A percentile compares a stretch with the other conserved stretches of the same genome.
Conservation (phyloP, 2,797 vertebrate genomes). For the Mergus octosetaceus region DNA sequence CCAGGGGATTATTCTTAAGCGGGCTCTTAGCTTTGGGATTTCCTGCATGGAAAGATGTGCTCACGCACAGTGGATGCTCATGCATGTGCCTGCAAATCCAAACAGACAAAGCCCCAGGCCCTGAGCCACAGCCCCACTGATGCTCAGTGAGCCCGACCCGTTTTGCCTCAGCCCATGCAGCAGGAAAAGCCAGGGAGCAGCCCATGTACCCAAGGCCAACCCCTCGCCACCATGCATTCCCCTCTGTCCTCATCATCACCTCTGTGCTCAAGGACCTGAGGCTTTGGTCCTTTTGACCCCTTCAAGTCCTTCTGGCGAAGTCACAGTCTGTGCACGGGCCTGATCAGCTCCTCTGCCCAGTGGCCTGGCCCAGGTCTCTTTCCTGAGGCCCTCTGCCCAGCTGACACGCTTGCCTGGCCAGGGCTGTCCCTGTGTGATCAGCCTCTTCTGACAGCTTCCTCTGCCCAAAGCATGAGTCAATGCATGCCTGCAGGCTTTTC, state of each 20-base stretch:
- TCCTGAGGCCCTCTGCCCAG: not conserved
- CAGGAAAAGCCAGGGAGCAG: not conserved
- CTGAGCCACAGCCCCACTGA: accelerated
- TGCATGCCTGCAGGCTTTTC: accelerated
- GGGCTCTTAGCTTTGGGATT: not conserved
- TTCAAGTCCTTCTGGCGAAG: not conserved
- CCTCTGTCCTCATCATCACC: not conserved
- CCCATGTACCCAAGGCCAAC: accelerated
- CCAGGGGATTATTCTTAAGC: not conserved
- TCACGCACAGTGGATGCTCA: not conserved
- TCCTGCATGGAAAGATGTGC: not conserved
- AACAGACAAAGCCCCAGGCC: not conserved
- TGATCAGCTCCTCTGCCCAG: not conserved
- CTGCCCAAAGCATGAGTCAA: accelerated
- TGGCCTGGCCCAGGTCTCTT: not conserved
- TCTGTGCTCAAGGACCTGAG: not conserved
- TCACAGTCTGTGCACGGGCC: not conserved
- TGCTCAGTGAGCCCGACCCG: accelerated
- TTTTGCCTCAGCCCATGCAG: not conserved
- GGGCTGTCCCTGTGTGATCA: not conserved
- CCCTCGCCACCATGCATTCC: not conserved
- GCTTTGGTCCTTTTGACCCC: not conserved
- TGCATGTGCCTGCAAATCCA: not conserved
- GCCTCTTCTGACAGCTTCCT: not conserved
- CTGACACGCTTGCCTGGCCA: not conserved